Conservation (phyloP, 2,113 vertebrate genomes). For the Pangasianodon gigas region DNA sequence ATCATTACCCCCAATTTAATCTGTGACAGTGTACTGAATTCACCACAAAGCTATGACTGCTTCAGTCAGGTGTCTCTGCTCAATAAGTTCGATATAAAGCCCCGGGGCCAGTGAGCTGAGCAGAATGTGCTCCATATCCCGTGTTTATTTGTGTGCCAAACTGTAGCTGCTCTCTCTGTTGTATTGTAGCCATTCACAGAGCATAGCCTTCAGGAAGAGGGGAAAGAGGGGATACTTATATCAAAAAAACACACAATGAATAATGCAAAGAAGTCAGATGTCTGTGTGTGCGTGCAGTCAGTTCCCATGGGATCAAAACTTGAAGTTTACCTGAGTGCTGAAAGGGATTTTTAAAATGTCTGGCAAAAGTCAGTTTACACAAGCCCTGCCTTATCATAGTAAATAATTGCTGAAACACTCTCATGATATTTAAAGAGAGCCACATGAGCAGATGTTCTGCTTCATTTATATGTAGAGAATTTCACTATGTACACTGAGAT, state of each 20-base stretch:
- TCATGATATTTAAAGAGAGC: not conserved
- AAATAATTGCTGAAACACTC: not conserved
- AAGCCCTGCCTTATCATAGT: conserved; percentile 6
- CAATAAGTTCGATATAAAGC: conserved; percentile 3
- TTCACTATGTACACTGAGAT: not conserved
- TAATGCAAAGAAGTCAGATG: conserved; percentile 42
- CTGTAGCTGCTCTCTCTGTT: not conserved
- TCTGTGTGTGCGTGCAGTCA: not conserved
- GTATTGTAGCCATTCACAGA: conserved; percentile 2
- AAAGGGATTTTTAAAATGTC: conserved; percentile 4
- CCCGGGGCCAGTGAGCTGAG: not conserved
- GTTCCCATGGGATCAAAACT: not conserved
- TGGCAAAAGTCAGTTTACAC: not conserved
- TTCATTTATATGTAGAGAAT: not conserved
- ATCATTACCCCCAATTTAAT: not conserved
- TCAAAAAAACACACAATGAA: conserved; percentile 17
- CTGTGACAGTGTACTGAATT: not conserved
- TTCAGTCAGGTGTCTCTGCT: not conserved
- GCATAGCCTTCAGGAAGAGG: not conserved
- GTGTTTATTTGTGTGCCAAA: not conserved
- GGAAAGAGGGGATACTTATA: not conserved
- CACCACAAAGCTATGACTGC: not conserved
- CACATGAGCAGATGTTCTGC: not conserved
- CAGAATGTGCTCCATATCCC: not conserved
- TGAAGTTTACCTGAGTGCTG: not conserved